phyloP scores from a whole-genome alignment of 2,888 invertebrate genomes.

The Drosophila borealis region DNA sequence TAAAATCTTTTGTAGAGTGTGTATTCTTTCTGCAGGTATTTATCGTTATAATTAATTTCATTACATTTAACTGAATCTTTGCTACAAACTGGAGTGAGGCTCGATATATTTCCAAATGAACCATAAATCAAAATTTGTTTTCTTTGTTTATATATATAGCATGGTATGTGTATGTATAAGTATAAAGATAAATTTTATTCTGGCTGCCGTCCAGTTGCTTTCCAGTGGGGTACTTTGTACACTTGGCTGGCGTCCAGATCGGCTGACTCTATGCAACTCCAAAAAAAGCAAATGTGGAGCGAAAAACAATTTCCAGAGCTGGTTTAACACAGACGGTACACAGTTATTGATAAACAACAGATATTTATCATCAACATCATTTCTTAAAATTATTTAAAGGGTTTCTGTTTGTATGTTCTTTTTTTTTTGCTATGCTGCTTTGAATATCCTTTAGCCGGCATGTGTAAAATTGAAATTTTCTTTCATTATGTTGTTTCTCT shows the following conservation, averaged over 20 bases:
- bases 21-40: conserved; percentile 55
- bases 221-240: conserved; percentile 41
- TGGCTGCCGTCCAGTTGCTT: conserved; percentile 11
- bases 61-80: conserved; percentile 24
- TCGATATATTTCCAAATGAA: conserved; percentile 24
- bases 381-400: conserved; percentile 75
- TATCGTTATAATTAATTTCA: conserved; percentile 35
- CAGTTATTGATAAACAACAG: conserved; percentile 75
- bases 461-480: conserved; percentile 51
- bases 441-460: conserved; percentile 41
- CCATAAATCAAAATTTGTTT: conserved; percentile 30
- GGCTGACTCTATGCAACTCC: conserved; percentile 31
- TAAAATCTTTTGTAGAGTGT: conserved; percentile 64
- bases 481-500: conserved; percentile 27
- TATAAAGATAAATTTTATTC: conserved; percentile 41
- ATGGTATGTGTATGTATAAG: conserved; percentile 29
- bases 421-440: conserved; percentile 31
- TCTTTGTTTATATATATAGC: conserved; percentile 17
- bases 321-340: conserved; percentile 81
- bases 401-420: conserved; percentile 18
- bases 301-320: conserved; percentile 78
- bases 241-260: conserved; percentile 16
- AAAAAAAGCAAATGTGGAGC: conserved; percentile 57
- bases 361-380: conserved; percentile 65
- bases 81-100: conserved; percentile 17